Base-by-base conservation (phyloP, 2,797 vertebrate species). In the Holocentrus rufus region DNA sequence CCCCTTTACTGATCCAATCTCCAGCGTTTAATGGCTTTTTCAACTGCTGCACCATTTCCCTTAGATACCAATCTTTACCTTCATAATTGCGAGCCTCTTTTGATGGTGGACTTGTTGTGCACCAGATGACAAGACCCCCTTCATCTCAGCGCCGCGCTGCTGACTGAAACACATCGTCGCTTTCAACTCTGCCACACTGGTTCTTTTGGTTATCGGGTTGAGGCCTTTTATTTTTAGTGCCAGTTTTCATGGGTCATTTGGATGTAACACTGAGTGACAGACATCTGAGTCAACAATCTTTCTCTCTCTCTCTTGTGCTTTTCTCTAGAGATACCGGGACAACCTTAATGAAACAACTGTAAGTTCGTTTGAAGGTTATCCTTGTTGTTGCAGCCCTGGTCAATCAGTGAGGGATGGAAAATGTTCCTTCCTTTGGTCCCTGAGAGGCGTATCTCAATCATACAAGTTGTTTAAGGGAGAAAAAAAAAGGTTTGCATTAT, bases 1-100 rank as follows among this genome's bases (percentile, higher is more conserved):
- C 22, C 52, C 47, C 46, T 57, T 56, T 59, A 15, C 66, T 46
- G 83, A 89, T 90, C 57, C 74, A 31, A 84, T 90, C 84, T 84
- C 34, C 0, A 10, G 58, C 31, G 14, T 22, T 25, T 82, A 75
- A 83, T 82, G 30, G 31, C 64, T 64, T 74, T 76, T 60, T 74
- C 25, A 72, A 69, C 55, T 50, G 66, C 75, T 36, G 58, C 74
- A 39, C 36, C 55, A 50, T 83, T 86, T 83, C 56, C 58, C 66
- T 0, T 1, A 64, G 85, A 89, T 87, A 65, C 44, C 36, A 47
- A 83, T 87, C 84, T 70, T 39, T 20, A 30, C 63, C 22, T 65
- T 61, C n/a, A 30, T 74, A 42, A 86, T 88, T 70, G 56, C 61
- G 65, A 34, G 57, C 0, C 7, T 39, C 14, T 25, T 39, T 55